Evolutionary conservation across 2,888 invertebrate genomes (phyloP).

Genomic region (Mesorhabditis sp.): DNA sequence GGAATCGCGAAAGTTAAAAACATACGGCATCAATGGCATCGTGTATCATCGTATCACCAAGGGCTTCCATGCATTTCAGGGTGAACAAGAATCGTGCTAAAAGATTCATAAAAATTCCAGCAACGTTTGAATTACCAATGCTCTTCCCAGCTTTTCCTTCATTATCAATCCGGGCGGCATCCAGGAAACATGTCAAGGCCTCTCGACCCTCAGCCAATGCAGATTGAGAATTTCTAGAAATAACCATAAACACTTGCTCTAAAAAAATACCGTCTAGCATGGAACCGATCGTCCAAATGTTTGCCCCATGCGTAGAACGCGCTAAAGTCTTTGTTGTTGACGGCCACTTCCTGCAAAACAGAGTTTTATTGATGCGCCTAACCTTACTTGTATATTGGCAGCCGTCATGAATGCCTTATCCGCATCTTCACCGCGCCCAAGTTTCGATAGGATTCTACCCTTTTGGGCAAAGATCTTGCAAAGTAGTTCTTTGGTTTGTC

Average conservation of each 20-base stretch:
- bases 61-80: neutral
- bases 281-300: constrained; percentile 24
- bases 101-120: neutral
- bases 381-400: constrained; percentile 14
- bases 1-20: too few species aligned
- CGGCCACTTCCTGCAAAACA: neutral
- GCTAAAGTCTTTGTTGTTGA: constrained; percentile 8
- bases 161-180: constrained; percentile 33
- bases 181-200: constrained; percentile 41
- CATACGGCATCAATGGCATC: neutral
- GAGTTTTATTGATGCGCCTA: too few species aligned
- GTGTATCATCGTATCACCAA: neutral
- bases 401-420: constrained; percentile 21
- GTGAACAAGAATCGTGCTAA: neutral
- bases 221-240: neutral
- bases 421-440: constrained; percentile 18
- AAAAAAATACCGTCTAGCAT: constrained; percentile 14
- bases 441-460: constrained; percentile 17
- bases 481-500: constrained; percentile 23
- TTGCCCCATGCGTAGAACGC: constrained; percentile 34
- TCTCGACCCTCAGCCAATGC: constrained; percentile 13
- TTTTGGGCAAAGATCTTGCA: constrained; percentile 19
- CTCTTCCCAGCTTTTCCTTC: constrained; percentile 42
- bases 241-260: neutral
- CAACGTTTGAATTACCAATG: constrained; percentile 21